Base-by-base conservation (phyloP, 2,797 vertebrate genomes). In the Ctenochaetus hawaiiensis region DNA sequence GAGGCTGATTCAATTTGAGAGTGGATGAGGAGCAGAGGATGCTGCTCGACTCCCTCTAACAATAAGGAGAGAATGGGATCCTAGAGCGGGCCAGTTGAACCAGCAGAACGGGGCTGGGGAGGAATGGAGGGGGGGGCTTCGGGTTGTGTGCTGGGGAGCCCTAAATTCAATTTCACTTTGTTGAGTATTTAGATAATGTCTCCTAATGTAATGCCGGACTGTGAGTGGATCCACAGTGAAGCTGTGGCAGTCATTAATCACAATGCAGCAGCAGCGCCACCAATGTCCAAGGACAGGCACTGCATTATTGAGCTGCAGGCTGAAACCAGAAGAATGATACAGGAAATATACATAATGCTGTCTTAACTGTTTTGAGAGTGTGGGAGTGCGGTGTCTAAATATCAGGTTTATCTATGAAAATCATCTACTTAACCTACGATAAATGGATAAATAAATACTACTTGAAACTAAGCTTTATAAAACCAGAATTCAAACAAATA, bases 161-260 rank as follows among this genome's bases (percentile, higher is more conserved):
- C 81, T 84, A 93, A 93, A 94, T 94, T 93, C 89, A 93, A 94
- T 94, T 92, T 93, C 89, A 92, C 90, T 94, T 91, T 91, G 91
- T 93, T 90, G 92, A 93, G 91, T 90, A 93, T 93, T 94, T 93
- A 93, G 93, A 94, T 93, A 94, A 94, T 93, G 91, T 93, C 86
- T 81, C 78, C 86, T 91, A 92, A 94, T 91, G 88, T 88, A 92
- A 93, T 93, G 89, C 63, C 18, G 59, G 79, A 26, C 72, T 63
- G 73, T 83, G 86, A 91, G 87, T 84, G 84, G 77, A 80, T 84
- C 80, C 85, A 89, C 81, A 45, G 41, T 85, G 78, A 69, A 65
- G 85, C 82, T 23, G 59, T 56, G 0, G 62, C 39, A 3, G 80
- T 61, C 47, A 44, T 91, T 87, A 84, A 86, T 78, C 83, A 90